A percentile compares a stretch with the other conserved stretches of the same genome.
Evolutionary conservation across 1,140 invertebrate species (phyloP).

Genomic region (Acromyrmex echinatior): DNA sequence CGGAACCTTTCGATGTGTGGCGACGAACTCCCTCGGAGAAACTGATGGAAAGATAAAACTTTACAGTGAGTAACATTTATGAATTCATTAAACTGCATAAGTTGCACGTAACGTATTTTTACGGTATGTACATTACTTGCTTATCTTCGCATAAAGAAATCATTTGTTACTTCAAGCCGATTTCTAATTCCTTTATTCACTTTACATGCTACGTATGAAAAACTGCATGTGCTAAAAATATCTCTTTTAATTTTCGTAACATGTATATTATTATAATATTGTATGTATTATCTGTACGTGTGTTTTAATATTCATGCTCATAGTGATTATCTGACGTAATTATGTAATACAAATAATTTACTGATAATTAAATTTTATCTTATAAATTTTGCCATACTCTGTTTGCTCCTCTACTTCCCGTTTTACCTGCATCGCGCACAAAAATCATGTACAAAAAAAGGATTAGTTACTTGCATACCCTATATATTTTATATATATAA

Average conservation of each 20-base stretch:
- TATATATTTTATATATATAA: background rate
- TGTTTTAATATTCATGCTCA: conserved; percentile 16
- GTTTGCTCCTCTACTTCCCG: background rate
- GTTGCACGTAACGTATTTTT: background rate
- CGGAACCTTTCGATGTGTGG: conserved; percentile 88
- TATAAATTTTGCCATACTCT: background rate
- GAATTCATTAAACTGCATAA: background rate
- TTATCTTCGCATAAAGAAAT: background rate
- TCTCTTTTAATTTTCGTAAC: conserved; percentile 40
- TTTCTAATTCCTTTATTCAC: conserved; percentile 7
- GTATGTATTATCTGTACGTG: background rate
- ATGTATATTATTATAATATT: conserved; percentile 31
- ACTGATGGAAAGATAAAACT: conserved; percentile 88
- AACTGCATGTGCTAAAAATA: conserved; percentile 11
- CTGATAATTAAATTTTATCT: conserved; percentile 39
- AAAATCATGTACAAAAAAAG: background rate
- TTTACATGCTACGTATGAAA: conserved; percentile 8
- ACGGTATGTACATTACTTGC: background rate
- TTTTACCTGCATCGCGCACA: background rate
- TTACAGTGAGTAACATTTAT: conserved; percentile 87
- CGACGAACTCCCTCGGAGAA: conserved; percentile 89
- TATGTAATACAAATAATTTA: conserved; percentile 21
- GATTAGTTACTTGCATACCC: background rate
- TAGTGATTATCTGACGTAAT: conserved; percentile 32
- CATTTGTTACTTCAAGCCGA: background rate